Percentiles rank a stretch among this genome's conserved stretches.
Conservation (phyloP, 2,113 vertebrate species). For the Anoplopoma fimbria region DNA sequence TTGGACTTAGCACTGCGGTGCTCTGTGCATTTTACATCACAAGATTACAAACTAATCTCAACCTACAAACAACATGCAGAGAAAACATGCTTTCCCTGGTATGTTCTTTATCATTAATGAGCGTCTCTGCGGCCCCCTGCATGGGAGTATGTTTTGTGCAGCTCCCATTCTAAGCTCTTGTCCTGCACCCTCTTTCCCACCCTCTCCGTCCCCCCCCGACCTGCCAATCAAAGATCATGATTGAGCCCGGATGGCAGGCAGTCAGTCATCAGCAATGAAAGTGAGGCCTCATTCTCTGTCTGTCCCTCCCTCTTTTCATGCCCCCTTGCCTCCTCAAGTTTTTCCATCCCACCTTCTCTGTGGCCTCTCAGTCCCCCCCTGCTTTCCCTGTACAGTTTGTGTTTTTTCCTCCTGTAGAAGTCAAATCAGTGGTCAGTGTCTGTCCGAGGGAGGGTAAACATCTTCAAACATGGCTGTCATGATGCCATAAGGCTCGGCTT, state of each 20-base stretch:
- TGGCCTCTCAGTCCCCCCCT: conserved; percentile 34
- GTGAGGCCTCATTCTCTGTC: conserved; percentile 74
- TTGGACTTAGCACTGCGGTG: conserved; percentile 8
- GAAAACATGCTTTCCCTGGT: conserved; percentile 70
- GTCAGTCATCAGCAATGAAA: conserved; percentile 81
- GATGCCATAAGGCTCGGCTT: conserved; percentile 36
- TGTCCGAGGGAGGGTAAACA: neutral
- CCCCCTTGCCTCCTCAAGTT: conserved; percentile 63
- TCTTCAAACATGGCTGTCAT: conserved; percentile 43
- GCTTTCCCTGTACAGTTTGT: conserved; percentile 41
- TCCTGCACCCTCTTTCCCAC: conserved; percentile 66
- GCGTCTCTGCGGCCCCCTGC: conserved; percentile 54
- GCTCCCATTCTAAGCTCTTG: conserved; percentile 63
- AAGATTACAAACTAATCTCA: conserved; percentile 75
- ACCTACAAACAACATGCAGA: conserved; percentile 62
- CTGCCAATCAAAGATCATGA: conserved; percentile 84
- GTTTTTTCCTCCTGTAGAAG: conserved; percentile 29
- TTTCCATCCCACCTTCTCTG: conserved; percentile 61
- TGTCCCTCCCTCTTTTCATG: conserved; percentile 70
- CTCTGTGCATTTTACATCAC: conserved; percentile 47
- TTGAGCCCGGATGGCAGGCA: conserved; percentile 79
- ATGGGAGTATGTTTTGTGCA: conserved; percentile 68
- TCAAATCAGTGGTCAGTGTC: conserved; percentile 30
- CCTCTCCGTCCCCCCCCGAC: conserved; percentile 55
- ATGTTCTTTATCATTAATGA: conserved; percentile 80